Evolutionary conservation across 2,888 invertebrate genomes (phyloP).

Genomic region (Lochmaea crataegi): DNA sequence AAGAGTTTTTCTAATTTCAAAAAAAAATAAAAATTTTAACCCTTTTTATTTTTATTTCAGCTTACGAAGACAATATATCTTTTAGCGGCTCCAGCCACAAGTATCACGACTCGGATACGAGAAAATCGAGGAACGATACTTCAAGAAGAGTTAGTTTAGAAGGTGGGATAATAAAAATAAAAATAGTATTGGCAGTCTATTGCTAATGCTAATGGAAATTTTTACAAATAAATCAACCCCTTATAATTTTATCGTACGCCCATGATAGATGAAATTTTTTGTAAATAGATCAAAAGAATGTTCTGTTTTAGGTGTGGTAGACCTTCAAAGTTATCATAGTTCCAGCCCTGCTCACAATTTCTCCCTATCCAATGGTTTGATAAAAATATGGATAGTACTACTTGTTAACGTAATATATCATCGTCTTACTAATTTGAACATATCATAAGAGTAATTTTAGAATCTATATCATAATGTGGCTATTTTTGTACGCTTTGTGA

Average conservation of each 20-base stretch:
- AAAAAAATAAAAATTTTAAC: not conserved
- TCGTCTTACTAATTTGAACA: slow-evolving; percentile 30
- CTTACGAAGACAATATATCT: slow-evolving; percentile 38
- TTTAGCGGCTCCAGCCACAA: slow-evolving; percentile 29
- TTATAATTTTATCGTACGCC: too few relatives aligned
- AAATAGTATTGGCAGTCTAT: not conserved
- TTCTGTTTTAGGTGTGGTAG: slow-evolving; percentile 48
- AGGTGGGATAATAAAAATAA: slow-evolving; percentile 20
- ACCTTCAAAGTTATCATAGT: slow-evolving; percentile 55
- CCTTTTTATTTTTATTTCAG: slow-evolving; percentile 16
- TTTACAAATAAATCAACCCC: too few relatives aligned
- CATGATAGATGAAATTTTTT: too few relatives aligned
- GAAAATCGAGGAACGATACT: slow-evolving; percentile 36
- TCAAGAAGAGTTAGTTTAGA: slow-evolving; percentile 39
- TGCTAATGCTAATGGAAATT: too few relatives aligned
- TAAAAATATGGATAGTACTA: slow-evolving; percentile 19
- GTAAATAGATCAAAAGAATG: too few relatives aligned
- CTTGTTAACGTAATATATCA: slow-evolving; percentile 13
- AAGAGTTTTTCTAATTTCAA: not conserved
- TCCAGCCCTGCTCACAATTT: slow-evolving; percentile 48
- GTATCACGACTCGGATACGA: slow-evolving; percentile 30
- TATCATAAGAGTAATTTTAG: slow-evolving; percentile 28
- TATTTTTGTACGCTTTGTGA: slow-evolving; percentile 57
- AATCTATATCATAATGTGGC: slow-evolving; percentile 45
- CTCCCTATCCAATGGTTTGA: slow-evolving; percentile 30